Evolutionary conservation across 2,797 vertebrate species (phyloP), one percentile per base, ranked within the genome.

Genomic region (Enteromius trimaculatus): DNA sequence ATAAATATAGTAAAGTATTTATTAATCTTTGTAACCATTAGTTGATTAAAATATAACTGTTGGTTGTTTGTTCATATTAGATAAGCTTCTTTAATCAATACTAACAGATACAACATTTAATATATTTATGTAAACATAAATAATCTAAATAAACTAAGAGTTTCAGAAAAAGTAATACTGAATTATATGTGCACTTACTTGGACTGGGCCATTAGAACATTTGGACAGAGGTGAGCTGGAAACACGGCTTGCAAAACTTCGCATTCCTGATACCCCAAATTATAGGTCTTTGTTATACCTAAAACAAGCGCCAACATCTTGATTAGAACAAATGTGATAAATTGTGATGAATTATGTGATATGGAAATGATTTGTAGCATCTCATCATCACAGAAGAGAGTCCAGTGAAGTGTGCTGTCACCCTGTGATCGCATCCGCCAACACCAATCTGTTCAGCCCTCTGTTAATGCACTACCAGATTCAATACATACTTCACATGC

Each of bases 231-330:
- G 75, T 95, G 94, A 88, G 95, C 94, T 55, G 94, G 88, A 92
- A 98, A 97, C 89, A 96, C 91, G 44, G 96, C 97, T 93, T 98
- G 95, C 85, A 98, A 87, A 10, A 96, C 95, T 76, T 96, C 95
- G 87, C 95, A 95, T 53, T 98, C 97, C 90, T 97, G 95, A 92
- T 95, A 99, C 4, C 64, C 83, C 71, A 99, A 84, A 88, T 96
- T 96, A 81, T 99, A 93, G 42, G 97, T 98, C 95, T 96, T 99
- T n/a, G 93, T 96, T 88, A 98, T 93, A 86, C 97, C 98, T 99
- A n/a, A 23, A 47, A 44, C 42, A 64, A 64, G 10, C 7, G 3
- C 14, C 47, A 49, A 26, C 19, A 83, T 70, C 47, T 69, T 77
- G 34, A 74, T 23, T 64, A 74, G 21, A 26, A 74, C 69, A 26